Base-by-base conservation (phyloP, 2,113 vertebrate species). In the Danionella cerebrum region DNA sequence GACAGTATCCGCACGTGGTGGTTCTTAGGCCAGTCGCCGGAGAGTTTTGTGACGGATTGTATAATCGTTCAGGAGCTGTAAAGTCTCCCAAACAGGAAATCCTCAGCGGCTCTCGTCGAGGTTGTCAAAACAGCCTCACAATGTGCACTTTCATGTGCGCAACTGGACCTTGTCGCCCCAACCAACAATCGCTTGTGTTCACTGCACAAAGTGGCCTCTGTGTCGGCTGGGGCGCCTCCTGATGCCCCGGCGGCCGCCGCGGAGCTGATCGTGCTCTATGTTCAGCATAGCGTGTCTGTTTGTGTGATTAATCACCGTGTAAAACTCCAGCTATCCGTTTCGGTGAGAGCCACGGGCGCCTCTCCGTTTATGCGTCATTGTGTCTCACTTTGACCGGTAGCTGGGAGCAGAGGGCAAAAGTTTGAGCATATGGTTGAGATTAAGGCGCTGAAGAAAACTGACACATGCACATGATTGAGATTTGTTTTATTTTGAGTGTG, bases 121-220 rank as follows among this genome's bases (percentile, higher is more conserved):
- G 85, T 85, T 89, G 85, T 91, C 77, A 80, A 84, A 91, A 92
- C 86, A 90, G 41, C 63, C 42, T 77, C 63, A 85, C 88, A 84
- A 77, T 86, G 87, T 84, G 79, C 70, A 70, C 82, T 80, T 85
- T 79, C 86, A 85, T 76, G 84, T 76, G 65, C 70, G 69, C 72
- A 77, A 75, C 70, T 53, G 29, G 36, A 65, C 74, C 79, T 41
- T 69, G 80, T 80, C 67, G 50, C 70, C 29, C 67, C 44, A 13
- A 39, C 68, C 75, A 81, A 87, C 89, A 90, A 83, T 85, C 71
- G 79, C 77, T 83, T 68, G 83, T 85, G 82, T 84, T 84, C 84
- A 76, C 73, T 50, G 74, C 76, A 86, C 85, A 89, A 86, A 76
- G 85, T 81, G 72, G 59, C 80, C 84, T 85, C 84, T 86, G 73